These are phyloP conservation scores for Cantharis nigra DNA, from an alignment of 2,888 invertebrate species.

Conservation along the genomic window DNA sequence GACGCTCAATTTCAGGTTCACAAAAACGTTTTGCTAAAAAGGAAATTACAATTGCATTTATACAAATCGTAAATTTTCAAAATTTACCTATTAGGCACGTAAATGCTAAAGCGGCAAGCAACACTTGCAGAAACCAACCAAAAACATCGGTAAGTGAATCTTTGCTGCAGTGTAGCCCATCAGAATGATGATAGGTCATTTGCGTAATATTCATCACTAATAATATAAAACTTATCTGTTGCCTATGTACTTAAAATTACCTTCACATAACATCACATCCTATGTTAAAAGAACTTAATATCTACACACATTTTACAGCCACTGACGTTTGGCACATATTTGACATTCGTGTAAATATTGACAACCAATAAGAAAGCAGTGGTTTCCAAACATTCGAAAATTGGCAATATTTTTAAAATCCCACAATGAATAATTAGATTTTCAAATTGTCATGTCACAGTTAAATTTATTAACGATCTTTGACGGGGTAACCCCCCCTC, in stretches of 20 bases:
- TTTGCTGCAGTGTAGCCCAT: conserved; percentile 66
- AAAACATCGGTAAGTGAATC: conserved; percentile 74
- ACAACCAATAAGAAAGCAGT: background rate
- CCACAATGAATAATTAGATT: too few relatives aligned
- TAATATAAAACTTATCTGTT: background rate
- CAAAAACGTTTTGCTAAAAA: conserved; percentile 71
- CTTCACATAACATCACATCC: background rate
- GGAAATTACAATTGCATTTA: conserved; percentile 36
- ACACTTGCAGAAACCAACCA: conserved; percentile 75
- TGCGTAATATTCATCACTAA: conserved; percentile 18
- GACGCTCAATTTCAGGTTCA: conserved; percentile 68
- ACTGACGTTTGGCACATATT: background rate
- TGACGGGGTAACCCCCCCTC: too few relatives aligned
- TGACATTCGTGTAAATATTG: background rate
- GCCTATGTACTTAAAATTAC: background rate
- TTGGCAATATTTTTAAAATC: too few relatives aligned
- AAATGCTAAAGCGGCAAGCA: conserved; percentile 72
- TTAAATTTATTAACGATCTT: too few relatives aligned
- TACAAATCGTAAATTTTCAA: conserved; percentile 1
- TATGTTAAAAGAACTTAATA: background rate
- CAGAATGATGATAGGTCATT: background rate
- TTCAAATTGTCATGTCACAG: too few relatives aligned
- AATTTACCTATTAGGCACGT: conserved; percentile 72
- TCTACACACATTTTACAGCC: background rate
- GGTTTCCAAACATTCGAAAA: background rate